These are phyloP conservation scores for Aphrophora alni DNA, from an alignment of 2,888 invertebrate species.

Conservation along the genomic window DNA sequence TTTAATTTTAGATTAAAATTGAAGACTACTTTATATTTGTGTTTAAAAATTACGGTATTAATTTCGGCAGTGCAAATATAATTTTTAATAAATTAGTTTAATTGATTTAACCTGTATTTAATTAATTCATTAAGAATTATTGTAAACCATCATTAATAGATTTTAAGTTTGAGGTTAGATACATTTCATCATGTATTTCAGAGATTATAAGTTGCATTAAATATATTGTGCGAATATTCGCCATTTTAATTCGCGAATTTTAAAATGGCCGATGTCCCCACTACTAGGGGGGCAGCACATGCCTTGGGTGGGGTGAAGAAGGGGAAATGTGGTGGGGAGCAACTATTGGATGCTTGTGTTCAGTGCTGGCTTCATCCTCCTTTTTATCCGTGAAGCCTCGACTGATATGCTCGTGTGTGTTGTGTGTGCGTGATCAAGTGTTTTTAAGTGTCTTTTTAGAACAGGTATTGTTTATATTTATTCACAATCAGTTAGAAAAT, in stretches of 20 bases:
- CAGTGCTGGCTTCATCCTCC: neutral
- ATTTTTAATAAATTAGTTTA: too few species aligned
- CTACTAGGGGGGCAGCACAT: neutral
- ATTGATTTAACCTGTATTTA: too few species aligned
- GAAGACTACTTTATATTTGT: too few species aligned
- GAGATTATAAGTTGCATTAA: neutral
- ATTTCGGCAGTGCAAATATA: too few species aligned
- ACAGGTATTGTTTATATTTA: constrained; percentile 6
- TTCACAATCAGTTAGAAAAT: neutral
- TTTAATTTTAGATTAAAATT: too few species aligned
- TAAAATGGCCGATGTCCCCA: constrained; percentile 33
- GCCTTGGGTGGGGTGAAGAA: neutral
- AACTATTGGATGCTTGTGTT: neutral
- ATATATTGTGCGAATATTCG: constrained; percentile 21
- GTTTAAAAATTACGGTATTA: too few species aligned
- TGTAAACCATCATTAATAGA: too few species aligned
- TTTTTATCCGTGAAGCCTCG: constrained; percentile 2
- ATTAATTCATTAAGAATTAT: too few species aligned
- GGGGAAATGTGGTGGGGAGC: neutral
- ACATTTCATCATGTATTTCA: neutral
- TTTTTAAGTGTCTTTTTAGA: neutral
- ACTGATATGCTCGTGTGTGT: neutral
- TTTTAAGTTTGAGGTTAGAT: neutral
- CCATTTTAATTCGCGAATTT: constrained; percentile 40
- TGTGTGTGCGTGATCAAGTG: neutral